These are phyloP conservation scores for Probosciger aterrimus DNA, from an alignment of 2,113 vertebrate species.

Conservation along the genomic window DNA sequence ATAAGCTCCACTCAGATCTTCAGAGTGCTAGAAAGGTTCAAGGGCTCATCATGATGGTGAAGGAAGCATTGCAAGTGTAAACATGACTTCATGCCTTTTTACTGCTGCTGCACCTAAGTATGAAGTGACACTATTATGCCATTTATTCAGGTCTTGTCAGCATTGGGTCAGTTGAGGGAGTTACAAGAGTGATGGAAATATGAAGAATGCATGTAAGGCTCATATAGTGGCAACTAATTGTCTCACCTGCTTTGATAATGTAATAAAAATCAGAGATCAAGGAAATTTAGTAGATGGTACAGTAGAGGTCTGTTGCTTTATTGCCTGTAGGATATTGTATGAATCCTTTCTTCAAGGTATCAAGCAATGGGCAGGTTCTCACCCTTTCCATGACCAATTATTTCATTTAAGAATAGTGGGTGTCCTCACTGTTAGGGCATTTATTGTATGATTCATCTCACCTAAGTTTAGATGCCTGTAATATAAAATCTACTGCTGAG, in stretches of 20 bases:
- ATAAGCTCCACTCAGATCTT: background rate
- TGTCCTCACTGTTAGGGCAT: background rate
- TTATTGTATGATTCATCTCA: constrained; percentile 23
- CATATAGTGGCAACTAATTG: background rate
- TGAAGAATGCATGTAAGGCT: background rate
- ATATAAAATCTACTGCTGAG: background rate
- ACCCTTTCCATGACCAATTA: background rate
- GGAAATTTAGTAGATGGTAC: background rate
- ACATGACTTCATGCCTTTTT: background rate
- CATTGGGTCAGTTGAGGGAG: background rate
- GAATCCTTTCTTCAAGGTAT: background rate
- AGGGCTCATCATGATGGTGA: background rate
- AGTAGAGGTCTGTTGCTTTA: background rate
- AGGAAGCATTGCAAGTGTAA: background rate
- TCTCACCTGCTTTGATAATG: background rate
- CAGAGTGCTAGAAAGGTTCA: background rate
- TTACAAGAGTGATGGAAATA: background rate
- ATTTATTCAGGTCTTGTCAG: background rate
- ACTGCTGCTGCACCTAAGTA: background rate
- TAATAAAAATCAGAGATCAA: constrained; percentile 9
- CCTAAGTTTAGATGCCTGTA: constrained; percentile 19
- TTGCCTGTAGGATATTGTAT: background rate
- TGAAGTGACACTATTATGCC: background rate
- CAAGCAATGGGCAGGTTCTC: background rate
- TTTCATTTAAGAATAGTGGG: background rate